phyloP scores from a whole-genome alignment of 2,113 vertebrate genomes.

The Gallinago paraguaiae region DNA sequence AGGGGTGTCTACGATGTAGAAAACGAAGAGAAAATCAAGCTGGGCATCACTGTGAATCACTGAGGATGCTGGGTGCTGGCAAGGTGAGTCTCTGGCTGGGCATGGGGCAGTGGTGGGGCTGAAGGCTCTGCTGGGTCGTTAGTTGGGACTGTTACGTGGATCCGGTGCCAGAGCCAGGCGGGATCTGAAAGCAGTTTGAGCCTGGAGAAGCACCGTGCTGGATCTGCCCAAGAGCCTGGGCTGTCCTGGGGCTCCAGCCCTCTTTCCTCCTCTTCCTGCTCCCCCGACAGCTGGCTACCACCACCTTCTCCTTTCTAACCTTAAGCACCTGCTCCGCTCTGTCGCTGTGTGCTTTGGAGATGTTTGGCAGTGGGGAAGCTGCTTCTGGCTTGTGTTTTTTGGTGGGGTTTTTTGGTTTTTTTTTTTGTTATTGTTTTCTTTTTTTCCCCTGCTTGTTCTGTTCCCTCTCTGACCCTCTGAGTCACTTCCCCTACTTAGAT shows the following conservation, averaged over 20 bases:
- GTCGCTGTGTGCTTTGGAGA: neutral
- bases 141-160: rapidly evolving
- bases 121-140: neutral
- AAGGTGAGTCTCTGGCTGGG: conserved; percentile 54
- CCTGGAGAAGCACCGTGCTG: neutral
- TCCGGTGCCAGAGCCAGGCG: neutral
- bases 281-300: neutral
- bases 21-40: conserved; percentile 95
- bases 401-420: neutral
- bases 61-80: conserved; percentile 73
- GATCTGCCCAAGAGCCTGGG: neutral
- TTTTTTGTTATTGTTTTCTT: neutral
- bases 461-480: conserved; percentile 39
- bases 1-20: conserved; percentile 93
- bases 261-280: neutral
- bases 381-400: neutral
- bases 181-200: neutral
- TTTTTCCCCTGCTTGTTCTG: neutral
- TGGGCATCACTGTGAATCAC: conserved; percentile 87
- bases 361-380: neutral
- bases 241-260: neutral
- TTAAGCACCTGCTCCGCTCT: neutral
- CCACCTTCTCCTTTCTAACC: neutral
- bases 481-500: conserved; percentile 61
- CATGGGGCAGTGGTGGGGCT: neutral